Conservation (phyloP, 2,888 invertebrate species). For the Rhamphomyia laevipes region DNA sequence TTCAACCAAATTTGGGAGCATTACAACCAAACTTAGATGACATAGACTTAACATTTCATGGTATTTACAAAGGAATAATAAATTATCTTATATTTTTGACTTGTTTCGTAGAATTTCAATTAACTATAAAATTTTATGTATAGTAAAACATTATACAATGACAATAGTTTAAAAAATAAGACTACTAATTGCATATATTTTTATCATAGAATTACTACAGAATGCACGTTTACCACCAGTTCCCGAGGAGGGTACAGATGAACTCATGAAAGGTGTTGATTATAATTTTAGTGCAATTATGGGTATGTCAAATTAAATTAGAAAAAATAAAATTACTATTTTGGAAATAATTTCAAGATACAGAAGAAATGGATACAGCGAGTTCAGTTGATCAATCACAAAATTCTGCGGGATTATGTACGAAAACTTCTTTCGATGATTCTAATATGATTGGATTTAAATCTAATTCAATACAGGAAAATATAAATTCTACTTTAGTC, state of each 20-base stretch:
- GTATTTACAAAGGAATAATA: constrained; percentile 35
- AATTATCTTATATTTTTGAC: neutral
- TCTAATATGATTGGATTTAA: too few species aligned
- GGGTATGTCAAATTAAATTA: constrained; percentile 16
- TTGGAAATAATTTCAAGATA: too few species aligned
- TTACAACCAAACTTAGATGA: constrained; percentile 94
- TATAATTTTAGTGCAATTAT: constrained; percentile 27
- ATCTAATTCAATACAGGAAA: too few species aligned
- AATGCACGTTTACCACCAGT: constrained; percentile 45
- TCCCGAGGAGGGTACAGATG: constrained; percentile 49
- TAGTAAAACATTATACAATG: too few species aligned
- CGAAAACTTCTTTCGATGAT: too few species aligned
- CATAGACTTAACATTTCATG: constrained; percentile 74
- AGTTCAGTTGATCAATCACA: too few species aligned
- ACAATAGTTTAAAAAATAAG: too few species aligned
- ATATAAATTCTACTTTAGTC: too few species aligned
- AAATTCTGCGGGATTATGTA: too few species aligned
- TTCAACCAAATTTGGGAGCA: constrained; percentile 95
- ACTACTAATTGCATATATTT: constrained; percentile 23
- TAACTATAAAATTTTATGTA: neutral
- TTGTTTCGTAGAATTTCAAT: neutral
- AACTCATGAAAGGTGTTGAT: constrained; percentile 41
- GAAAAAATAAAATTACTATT: too few species aligned
- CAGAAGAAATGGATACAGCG: too few species aligned
- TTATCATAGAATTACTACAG: constrained; percentile 31